Conservation (phyloP, 2,797 vertebrate genomes). For the Picus viridis region DNA sequence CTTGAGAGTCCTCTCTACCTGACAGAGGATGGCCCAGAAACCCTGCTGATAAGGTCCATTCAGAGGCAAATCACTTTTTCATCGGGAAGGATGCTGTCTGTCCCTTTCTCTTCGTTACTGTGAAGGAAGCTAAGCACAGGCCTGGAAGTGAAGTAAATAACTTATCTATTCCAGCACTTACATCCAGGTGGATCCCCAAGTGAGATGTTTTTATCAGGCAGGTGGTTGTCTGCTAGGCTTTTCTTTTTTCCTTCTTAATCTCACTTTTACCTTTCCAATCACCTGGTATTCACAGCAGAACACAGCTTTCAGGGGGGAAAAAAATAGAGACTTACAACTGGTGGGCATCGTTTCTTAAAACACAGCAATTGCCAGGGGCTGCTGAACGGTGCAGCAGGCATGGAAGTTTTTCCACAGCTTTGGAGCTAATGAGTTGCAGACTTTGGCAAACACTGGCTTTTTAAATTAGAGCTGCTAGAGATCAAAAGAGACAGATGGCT, state of each 20-base stretch:
- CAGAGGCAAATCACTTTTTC: not conserved
- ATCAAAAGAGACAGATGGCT: slow-evolving; percentile 62
- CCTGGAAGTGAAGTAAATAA: not conserved
- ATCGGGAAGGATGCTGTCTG: not conserved
- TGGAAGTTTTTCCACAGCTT: slow-evolving; percentile 51
- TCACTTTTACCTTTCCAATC: not conserved
- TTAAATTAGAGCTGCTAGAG: slow-evolving; percentile 45
- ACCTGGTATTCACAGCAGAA: not conserved
- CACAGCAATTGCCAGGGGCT: not conserved
- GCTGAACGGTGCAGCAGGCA: not conserved
- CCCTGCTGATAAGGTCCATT: not conserved
- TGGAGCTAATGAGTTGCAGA: slow-evolving; percentile 49
- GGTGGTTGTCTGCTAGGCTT: not conserved
- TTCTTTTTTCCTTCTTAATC: not conserved
- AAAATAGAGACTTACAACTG: not conserved
- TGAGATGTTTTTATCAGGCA: not conserved
- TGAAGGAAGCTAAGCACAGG: not conserved
- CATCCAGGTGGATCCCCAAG: not conserved
- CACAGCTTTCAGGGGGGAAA: not conserved
- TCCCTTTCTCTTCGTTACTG: not conserved
- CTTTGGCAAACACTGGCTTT: slow-evolving; percentile 45
- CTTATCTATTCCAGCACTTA: not conserved
- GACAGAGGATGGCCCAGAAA: not conserved
- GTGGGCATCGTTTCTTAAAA: not conserved
- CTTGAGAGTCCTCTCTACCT: not conserved